These are phyloP conservation scores for Drosophila parabipectinata DNA, from an alignment of 1,140 invertebrate species.

Conservation along the genomic window DNA sequence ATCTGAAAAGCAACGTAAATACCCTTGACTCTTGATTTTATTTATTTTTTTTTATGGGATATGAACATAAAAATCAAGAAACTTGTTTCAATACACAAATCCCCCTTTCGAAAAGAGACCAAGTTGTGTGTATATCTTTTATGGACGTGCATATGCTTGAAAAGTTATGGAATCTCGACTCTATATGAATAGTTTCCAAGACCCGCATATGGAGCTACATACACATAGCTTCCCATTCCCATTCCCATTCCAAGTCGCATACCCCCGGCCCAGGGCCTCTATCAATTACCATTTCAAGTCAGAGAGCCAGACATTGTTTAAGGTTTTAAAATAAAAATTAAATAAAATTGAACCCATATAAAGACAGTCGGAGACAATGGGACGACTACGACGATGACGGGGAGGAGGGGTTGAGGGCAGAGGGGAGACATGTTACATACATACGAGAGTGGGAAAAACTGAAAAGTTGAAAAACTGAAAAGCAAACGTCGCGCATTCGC, in stretches of 20 bases:
- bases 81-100: slow-evolving; percentile 38
- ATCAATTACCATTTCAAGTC: slow-evolving; percentile 67
- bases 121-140: slow-evolving; percentile 15
- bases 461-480: not conserved
- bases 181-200: slow-evolving; percentile 47
- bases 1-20: not conserved
- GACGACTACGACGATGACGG: not conserved
- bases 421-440: too few species aligned
- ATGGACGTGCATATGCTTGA: slow-evolving; percentile 1
- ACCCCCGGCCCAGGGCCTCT: slow-evolving; percentile 1
- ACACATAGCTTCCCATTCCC: not conserved
- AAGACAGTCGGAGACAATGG: slow-evolving; percentile 49
- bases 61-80: not conserved
- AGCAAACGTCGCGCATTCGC: slow-evolving; percentile 21
- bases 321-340: slow-evolving; percentile 76
- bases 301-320: slow-evolving; percentile 67
- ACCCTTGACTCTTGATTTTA: not conserved
- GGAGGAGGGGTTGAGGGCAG: not conserved
- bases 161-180: slow-evolving; percentile 37
- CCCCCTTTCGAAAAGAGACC: slow-evolving; percentile 31
- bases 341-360: slow-evolving; percentile 78
- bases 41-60: not conserved
- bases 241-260: not conserved
- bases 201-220: slow-evolving; percentile 63
- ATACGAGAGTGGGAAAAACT: slow-evolving; percentile 1